These are phyloP conservation scores for Dioctria rufipes DNA, from an alignment of 2,888 invertebrate genomes.

Conservation along the genomic window DNA sequence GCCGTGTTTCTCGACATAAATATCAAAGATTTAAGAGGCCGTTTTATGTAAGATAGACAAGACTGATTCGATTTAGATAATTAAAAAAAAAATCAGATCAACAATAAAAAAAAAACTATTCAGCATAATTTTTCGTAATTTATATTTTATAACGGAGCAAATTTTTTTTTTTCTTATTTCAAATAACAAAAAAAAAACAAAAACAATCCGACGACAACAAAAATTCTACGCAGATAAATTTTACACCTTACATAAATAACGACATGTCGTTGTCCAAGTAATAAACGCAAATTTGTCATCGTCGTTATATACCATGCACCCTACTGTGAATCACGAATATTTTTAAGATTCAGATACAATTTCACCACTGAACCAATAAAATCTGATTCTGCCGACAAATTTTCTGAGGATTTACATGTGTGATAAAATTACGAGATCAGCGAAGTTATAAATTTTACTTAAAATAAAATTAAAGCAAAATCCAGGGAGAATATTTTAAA, in stretches of 20 bases:
- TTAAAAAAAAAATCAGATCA: too few species aligned
- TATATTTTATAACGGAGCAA: too few species aligned
- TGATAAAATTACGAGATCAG: conserved; percentile 40
- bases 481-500: conserved; percentile 12
- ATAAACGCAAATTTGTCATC: conserved; percentile 62
- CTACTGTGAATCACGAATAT: conserved; percentile 48
- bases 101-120: too few species aligned
- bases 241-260: conserved; percentile 55
- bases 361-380: conserved; percentile 38
- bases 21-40: too few species aligned
- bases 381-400: conserved; percentile 25
- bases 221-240: conserved; percentile 12
- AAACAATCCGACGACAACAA: too few species aligned
- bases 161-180: too few species aligned
- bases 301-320: conserved; percentile 54
- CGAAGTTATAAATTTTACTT: conserved; percentile 25
- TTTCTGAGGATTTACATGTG: conserved; percentile 2
- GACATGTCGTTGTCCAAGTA: conserved; percentile 59
- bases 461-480: conserved; percentile 38
- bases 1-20: too few species aligned
- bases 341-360: conserved; percentile 18
- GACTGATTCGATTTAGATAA: too few species aligned
- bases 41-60: too few species aligned
- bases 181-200: too few species aligned
- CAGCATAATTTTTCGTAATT: too few species aligned